Conservation (phyloP, 2,113 vertebrate species). For the Lophius piscatorius region DNA sequence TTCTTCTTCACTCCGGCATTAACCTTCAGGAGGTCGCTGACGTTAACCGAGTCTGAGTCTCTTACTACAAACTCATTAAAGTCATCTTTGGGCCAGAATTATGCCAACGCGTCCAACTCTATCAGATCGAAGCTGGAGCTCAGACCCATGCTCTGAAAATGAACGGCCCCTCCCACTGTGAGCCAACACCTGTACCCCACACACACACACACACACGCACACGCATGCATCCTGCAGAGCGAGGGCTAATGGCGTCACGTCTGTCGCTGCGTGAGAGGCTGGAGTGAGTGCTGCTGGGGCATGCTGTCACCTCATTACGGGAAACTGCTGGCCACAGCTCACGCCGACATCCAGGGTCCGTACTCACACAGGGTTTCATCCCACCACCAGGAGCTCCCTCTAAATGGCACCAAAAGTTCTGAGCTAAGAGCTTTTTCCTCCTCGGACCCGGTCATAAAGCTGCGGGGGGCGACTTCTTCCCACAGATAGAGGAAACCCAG, state of each 20-base stretch:
- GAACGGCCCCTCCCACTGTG: constrained; percentile 7
- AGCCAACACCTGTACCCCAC: too few relatives aligned
- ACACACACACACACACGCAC: constrained; percentile 19
- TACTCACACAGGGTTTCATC: constrained; percentile 46
- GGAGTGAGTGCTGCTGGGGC: constrained; percentile 47
- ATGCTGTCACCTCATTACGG: constrained; percentile 68
- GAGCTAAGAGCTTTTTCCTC: constrained; percentile 34
- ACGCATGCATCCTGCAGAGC: constrained; percentile 36
- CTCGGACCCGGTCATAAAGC: constrained; percentile 24
- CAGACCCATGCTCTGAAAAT: constrained; percentile 42
- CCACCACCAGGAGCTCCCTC: constrained; percentile 51
- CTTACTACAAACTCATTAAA: constrained; percentile 50
- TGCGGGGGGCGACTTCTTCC: constrained; percentile 28
- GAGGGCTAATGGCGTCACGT: constrained; percentile 55
- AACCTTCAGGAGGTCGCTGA: constrained; percentile 33
- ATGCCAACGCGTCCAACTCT: constrained; percentile 35
- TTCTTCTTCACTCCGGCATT: constrained; percentile 7
- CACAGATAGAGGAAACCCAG: constrained; percentile 17
- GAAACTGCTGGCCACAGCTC: constrained; percentile 47
- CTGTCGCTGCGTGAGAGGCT: constrained; percentile 32
- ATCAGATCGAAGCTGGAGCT: constrained; percentile 33
- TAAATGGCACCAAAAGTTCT: constrained; percentile 53
- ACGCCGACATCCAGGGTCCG: constrained; percentile 56
- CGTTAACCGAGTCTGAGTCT: constrained; percentile 27
- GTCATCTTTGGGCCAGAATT: constrained; percentile 48